Percentiles rank a stretch among this genome's conserved stretches.
These are phyloP conservation scores for Omphaloscelis lunosa DNA, from an alignment of 2,888 invertebrate genomes.

Conservation along the genomic window DNA sequence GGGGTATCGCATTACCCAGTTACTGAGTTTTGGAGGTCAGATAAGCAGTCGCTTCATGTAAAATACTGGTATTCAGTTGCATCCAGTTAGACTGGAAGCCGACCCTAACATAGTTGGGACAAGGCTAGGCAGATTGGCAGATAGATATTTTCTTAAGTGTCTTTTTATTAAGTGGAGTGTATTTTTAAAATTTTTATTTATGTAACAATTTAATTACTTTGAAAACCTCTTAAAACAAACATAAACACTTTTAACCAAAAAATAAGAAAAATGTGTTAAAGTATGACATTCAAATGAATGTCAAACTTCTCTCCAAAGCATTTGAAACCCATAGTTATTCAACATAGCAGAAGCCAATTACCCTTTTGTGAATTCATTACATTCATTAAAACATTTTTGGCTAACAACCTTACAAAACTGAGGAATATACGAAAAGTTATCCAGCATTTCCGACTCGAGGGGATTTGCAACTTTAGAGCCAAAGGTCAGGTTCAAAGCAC, in stretches of 20 bases:
- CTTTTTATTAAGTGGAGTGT: neutral
- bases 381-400: slow-evolving; percentile 46
- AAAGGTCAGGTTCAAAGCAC: slow-evolving; percentile 59
- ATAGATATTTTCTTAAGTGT: no score
- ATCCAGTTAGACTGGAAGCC: no score
- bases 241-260: no score
- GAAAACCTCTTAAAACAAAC: neutral
- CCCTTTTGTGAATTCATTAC: slow-evolving; percentile 16
- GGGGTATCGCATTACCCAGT: no score
- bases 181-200: neutral
- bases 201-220: neutral
- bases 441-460: slow-evolving; percentile 47
- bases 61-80: no score
- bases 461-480: slow-evolving; percentile 52
- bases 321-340: neutral
- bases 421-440: slow-evolving; percentile 42
- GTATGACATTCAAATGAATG: neutral
- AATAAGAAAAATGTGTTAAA: no score
- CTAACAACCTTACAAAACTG: slow-evolving; percentile 32
- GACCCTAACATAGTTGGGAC: no score
- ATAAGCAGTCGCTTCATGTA: no score
- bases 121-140: no score
- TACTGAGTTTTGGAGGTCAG: no score
- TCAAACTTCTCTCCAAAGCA: neutral
- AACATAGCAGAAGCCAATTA: neutral